Base-by-base conservation (phyloP, 2,888 invertebrate genomes). In the Lasioglossum oenotherae region DNA sequence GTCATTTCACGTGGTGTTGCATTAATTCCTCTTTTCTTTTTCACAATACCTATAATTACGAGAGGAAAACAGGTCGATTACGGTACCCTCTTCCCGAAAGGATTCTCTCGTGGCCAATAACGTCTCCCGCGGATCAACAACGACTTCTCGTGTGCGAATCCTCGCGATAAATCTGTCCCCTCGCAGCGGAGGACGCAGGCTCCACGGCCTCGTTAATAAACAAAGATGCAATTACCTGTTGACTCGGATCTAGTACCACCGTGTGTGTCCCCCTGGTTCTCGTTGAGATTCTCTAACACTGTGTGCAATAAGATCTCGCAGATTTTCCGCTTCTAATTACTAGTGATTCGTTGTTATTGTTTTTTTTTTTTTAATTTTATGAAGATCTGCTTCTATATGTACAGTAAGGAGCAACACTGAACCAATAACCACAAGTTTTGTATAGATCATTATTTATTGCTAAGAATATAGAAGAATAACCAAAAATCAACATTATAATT, bases 211-310 rank as follows among this genome's bases (percentile, higher is more conserved):
- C 83, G 74, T 78, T 85, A 60, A 76, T 80, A 79, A 79, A 74
- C 75, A 79, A 73, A 79, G 79, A 53, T 69, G 67, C 67, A 76
- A 85, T 82, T 79, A 76, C 38, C 74, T n/a, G 60, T 85, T 64
- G 80, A 64, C 71, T 8, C n/a, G 23, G 60, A 4, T 31, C 16
- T 16, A 14, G 44, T 14, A 27, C 53, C 53, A 23, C 3, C n/a
- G 53, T n/a, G 53, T 10, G 3, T 1, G 53, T 53, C 31, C 19
- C 72, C 67, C 44, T 76, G 74, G 27, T 81, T 53, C 16, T 74
- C 53, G 38, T 82, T 31, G 67, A 82, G 69, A 82, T 74, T 72
- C 74, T 23, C 53, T 23, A 8, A 23, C 53, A 10, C 53, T 53
- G 49, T 2, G 6, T 1, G 53, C 23, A 23, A 53, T 10, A 53